Conservation (phyloP, 2,797 vertebrate species). For the Esox masquinongy region DNA sequence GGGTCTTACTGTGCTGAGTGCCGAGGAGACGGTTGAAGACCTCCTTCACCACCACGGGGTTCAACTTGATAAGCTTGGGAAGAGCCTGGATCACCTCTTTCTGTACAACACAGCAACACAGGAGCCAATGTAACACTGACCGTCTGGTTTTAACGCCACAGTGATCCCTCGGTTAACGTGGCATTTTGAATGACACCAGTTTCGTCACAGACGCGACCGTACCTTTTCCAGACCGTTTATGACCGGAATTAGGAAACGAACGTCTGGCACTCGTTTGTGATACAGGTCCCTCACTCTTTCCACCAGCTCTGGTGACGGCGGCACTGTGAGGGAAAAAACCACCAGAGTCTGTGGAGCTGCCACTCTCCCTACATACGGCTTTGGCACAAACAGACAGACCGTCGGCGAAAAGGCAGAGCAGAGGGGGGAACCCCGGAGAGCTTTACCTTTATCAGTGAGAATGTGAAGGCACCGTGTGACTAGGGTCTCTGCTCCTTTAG, state of each 20-base stretch:
- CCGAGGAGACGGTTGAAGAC: conserved; percentile 95
- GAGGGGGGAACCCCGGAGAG: not conserved
- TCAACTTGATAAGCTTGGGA: conserved; percentile 96
- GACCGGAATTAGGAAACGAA: conserved; percentile 93
- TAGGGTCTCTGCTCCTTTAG: conserved; percentile 92
- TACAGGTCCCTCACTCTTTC: conserved; percentile 94
- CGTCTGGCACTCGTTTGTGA: conserved; percentile 91
- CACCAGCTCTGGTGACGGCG: conserved; percentile 92
- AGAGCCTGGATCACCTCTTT: conserved; percentile 93
- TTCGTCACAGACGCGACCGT: not conserved
- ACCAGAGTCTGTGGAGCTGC: not conserved
- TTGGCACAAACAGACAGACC: not conserved
- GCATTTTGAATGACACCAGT: not conserved
- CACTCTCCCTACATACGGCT: not conserved
- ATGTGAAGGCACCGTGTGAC: conserved; percentile 95
- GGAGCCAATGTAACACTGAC: not conserved
- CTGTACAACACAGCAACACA: conserved; percentile 56
- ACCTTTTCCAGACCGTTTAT: conserved; percentile 97
- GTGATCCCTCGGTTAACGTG: not conserved
- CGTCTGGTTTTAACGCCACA: not conserved
- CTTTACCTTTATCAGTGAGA: conserved; percentile 90
- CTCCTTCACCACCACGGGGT: conserved; percentile 95
- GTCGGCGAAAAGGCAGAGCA: not conserved
- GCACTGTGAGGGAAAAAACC: conserved; percentile 72
- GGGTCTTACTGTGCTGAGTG: conserved; percentile 87